Conservation (phyloP, 2,797 vertebrate species). For the Dendrocincla fuliginosa region DNA sequence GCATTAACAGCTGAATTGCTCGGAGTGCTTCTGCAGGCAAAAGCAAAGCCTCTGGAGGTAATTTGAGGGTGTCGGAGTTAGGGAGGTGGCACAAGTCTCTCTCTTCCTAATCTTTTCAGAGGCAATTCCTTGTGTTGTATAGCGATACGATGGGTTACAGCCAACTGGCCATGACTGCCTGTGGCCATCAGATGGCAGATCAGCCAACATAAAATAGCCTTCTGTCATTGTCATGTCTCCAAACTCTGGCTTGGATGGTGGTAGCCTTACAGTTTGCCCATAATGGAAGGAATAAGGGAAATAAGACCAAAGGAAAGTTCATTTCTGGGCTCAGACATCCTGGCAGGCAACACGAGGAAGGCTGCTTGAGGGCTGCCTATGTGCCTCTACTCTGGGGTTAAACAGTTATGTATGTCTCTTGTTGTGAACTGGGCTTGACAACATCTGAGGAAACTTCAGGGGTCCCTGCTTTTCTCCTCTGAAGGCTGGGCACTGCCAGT, state of each 20-base stretch:
- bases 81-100: not conserved
- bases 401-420: not conserved
- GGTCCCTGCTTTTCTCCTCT: not conserved
- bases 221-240: not conserved
- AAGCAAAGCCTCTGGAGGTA: not conserved
- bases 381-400: not conserved
- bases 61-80: not conserved
- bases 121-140: not conserved
- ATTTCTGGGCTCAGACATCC: not conserved
- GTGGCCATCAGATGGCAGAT: slow-evolving; percentile 1
- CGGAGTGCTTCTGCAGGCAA: not conserved
- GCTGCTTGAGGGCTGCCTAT: not conserved
- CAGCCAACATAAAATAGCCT: not conserved
- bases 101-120: not conserved
- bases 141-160: not conserved
- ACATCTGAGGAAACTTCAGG: not conserved
- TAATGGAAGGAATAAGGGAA: not conserved
- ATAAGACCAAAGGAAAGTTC: not conserved
- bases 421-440: not conserved
- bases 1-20: not conserved
- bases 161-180: not conserved
- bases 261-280: not conserved
- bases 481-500: not conserved
- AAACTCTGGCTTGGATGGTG: not conserved
- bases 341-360: not conserved